Evolutionary conservation across 1,140 invertebrate species (phyloP).

Genomic region (Hypothenemus hampei): DNA sequence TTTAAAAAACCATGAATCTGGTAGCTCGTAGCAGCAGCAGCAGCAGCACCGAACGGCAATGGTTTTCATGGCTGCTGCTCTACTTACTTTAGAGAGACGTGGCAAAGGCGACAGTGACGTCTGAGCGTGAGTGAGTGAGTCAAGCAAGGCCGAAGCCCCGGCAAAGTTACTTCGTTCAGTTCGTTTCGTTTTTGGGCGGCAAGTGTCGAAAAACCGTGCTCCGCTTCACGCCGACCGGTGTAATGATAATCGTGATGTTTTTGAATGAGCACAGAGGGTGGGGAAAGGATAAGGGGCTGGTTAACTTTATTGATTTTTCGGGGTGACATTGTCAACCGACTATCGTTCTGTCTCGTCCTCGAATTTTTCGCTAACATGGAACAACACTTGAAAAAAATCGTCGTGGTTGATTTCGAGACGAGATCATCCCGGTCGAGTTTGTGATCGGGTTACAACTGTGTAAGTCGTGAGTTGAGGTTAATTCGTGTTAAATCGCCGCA

Average conservation of each 20-base stretch:
- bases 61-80: constrained; percentile 29
- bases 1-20: constrained; percentile 15
- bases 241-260: constrained; percentile 41
- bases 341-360: no score
- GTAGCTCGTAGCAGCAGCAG: no score
- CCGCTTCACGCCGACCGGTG: constrained; percentile 35
- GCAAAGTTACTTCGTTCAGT: constrained; percentile 20
- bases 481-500: no score
- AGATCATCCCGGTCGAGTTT: constrained; percentile 26
- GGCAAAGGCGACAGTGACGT: constrained; percentile 36
- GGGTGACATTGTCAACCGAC: constrained; percentile 59
- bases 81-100: constrained; percentile 35
- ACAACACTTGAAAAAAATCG: constrained; percentile 50
- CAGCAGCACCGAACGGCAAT: constrained; percentile 28
- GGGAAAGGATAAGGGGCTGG: constrained; percentile 48
- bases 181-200: constrained; percentile 18
- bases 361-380: constrained; percentile 43
- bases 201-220: constrained; percentile 29
- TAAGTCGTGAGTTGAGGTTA: not conserved
- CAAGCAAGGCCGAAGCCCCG: constrained; percentile 23
- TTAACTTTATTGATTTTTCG: constrained; percentile 63
- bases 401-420: constrained; percentile 35
- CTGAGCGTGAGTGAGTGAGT: constrained; percentile 16
- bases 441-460: constrained; percentile 1
- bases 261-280: constrained; percentile 44